Conservation (phyloP, 2,113 vertebrate genomes). For the Albula goreensis region DNA sequence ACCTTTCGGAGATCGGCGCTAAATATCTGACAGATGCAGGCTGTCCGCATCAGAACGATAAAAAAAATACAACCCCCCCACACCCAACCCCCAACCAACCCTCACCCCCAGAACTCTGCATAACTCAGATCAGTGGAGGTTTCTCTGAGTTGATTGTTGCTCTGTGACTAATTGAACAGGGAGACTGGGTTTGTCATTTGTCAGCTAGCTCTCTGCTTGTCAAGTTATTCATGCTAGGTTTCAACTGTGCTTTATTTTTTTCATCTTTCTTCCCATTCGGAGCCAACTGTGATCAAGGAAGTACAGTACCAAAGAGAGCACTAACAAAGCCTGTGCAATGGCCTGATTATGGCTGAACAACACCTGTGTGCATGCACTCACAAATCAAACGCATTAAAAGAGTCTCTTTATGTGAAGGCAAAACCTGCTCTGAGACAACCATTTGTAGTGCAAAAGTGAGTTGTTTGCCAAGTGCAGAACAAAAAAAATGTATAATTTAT, state of each 20-base stretch:
- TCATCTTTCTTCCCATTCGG: not conserved
- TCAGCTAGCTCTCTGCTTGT: not conserved
- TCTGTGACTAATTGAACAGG: not conserved
- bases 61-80: not conserved
- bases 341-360: not conserved
- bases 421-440: not conserved
- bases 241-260: not conserved
- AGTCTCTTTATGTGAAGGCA: not conserved
- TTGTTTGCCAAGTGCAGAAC: not conserved
- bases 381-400: not conserved
- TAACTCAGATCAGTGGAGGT: not conserved
- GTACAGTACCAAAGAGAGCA: not conserved
- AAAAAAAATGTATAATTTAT: not conserved
- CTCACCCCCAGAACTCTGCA: not conserved
- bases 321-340: not conserved
- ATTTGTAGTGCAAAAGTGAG: not conserved
- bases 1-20: not conserved
- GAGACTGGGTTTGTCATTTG: not conserved
- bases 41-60: not conserved
- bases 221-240: not conserved
- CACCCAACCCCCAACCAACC: too few species aligned
- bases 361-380: not conserved
- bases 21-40: not conserved
- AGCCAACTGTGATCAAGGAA: too few species aligned
- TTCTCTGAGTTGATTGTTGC: not conserved